Conservation (phyloP, 2,888 invertebrate species). For the Liposcelis brunnea region DNA sequence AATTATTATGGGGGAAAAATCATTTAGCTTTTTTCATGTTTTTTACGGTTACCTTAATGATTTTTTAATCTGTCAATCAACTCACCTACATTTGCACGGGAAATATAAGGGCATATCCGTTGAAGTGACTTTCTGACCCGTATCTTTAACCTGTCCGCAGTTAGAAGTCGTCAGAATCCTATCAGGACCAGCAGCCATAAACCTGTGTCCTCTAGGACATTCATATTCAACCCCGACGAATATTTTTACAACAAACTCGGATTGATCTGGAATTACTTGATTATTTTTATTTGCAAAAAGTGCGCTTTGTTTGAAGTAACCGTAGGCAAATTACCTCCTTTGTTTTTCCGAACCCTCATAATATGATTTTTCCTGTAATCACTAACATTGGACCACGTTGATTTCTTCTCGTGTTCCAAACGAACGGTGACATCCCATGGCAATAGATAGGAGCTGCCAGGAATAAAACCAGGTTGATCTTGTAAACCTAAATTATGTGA, state of each 20-base stretch:
- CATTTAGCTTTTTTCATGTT: not conserved
- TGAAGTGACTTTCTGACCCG: constrained; percentile 68
- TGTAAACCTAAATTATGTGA: constrained; percentile 72
- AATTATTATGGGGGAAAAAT: not conserved
- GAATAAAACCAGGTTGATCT: constrained; percentile 78
- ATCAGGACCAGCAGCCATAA: constrained; percentile 78
- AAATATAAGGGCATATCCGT: constrained; percentile 80
- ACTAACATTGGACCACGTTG: constrained; percentile 26
- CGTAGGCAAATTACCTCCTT: no score
- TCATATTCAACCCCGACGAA: constrained; percentile 96
- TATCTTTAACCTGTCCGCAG: constrained; percentile 55
- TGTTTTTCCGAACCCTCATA: constrained; percentile 27
- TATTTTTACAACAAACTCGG: constrained; percentile 64
- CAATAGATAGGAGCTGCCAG: constrained; percentile 74
- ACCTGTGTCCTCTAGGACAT: constrained; percentile 91
- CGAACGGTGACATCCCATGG: constrained; percentile 81
- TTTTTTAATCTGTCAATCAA: not conserved
- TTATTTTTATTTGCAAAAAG: constrained; percentile 11
- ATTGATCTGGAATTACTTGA: constrained; percentile 20
- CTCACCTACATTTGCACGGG: constrained; percentile 62
- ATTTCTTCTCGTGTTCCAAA: constrained; percentile 28
- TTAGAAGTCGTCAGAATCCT: constrained; percentile 59
- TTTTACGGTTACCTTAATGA: not conserved
- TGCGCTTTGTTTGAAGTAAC: no score
- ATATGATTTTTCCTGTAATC: constrained; percentile 23